Percentiles rank a stretch among this genome's conserved stretches.
Conservation (phyloP, 2,888 invertebrate genomes). For the Tenthredo mesomela region DNA sequence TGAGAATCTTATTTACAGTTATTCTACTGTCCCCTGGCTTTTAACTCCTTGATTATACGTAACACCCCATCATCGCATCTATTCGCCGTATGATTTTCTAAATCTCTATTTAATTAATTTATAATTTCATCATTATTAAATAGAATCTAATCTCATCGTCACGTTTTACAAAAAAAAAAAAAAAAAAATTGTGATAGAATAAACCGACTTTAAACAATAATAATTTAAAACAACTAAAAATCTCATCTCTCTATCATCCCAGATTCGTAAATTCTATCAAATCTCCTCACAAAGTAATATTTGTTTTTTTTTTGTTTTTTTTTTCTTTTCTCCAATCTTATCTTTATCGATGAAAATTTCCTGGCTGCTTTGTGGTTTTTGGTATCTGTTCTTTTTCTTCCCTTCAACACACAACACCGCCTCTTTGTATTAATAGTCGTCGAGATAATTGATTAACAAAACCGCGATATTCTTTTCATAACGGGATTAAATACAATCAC, state of each 20-base stretch:
- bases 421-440: not conserved
- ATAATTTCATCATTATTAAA: not conserved
- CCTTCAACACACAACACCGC: not conserved
- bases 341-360: not conserved
- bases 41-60: conserved; percentile 62
- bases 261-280: not conserved
- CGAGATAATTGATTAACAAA: not conserved
- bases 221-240: too few species aligned
- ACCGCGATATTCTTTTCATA: not conserved
- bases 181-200: too few species aligned
- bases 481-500: not conserved
- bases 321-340: not conserved
- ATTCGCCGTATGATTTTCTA: not conserved
- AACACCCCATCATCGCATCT: conserved; percentile 52
- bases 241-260: not conserved
- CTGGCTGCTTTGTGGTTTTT: not conserved
- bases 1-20: conserved; percentile 73
- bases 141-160: not conserved
- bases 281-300: too few species aligned
- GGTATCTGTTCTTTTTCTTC: not conserved
- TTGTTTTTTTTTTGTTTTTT: too few species aligned
- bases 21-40: conserved; percentile 67
- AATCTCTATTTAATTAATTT: not conserved
- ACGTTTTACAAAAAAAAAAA: too few species aligned
- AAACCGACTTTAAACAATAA: too few species aligned